Evolutionary conservation across 2,888 invertebrate species (phyloP).

Genomic region (Electrophaes corylata): DNA sequence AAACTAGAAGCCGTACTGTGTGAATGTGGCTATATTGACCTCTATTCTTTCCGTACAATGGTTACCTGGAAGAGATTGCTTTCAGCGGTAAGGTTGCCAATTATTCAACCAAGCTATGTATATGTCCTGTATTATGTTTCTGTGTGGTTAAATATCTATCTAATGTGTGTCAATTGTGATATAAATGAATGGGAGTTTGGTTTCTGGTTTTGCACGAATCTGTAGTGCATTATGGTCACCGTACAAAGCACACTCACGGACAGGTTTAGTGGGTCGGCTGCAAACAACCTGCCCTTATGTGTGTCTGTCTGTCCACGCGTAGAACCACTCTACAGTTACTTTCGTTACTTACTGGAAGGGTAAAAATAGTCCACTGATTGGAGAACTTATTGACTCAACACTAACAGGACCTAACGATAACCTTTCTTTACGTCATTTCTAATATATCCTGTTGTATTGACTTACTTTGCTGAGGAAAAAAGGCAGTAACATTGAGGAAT

Average conservation of each 20-base stretch:
- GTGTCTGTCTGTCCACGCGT: constrained; percentile 32
- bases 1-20: too few relatives aligned
- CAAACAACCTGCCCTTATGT: constrained; percentile 63
- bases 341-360: constrained; percentile 37
- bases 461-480: neutral
- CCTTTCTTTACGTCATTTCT: neutral
- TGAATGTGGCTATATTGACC: too few relatives aligned
- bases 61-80: too few relatives aligned
- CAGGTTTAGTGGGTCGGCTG: constrained; percentile 68
- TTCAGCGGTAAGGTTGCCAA: too few relatives aligned
- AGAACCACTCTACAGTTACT: constrained; percentile 34
- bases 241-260: constrained; percentile 49
- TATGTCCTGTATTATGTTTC: too few relatives aligned
- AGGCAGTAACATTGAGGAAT: neutral
- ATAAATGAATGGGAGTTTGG: too few relatives aligned
- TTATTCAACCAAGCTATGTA: too few relatives aligned
- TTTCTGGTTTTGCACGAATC: too few relatives aligned
- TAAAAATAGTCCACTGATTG: constrained; percentile 35
- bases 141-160: too few relatives aligned
- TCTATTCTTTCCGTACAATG: too few relatives aligned
- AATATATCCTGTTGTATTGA: constrained; percentile 4
- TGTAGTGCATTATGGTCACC: constrained; percentile 50
- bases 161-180: too few relatives aligned
- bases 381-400: constrained; percentile 7
- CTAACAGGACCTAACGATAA: constrained; percentile 8